These are phyloP conservation scores for Axis porcinus DNA, from an alignment of 2,113 vertebrate species.

Conservation along the genomic window DNA sequence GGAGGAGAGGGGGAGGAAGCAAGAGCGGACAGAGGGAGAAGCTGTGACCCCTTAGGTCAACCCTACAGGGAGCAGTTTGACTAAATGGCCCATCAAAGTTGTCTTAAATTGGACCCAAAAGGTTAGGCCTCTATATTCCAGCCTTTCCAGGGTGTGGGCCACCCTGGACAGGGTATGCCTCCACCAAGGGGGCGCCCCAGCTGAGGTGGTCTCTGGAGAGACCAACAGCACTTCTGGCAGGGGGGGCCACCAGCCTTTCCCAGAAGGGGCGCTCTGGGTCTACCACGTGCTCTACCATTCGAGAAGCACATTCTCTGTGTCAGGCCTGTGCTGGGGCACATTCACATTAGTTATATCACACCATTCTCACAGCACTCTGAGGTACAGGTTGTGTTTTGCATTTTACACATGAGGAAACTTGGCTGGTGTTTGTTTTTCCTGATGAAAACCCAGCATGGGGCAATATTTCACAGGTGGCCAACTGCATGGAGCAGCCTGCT, in stretches of 20 bases:
- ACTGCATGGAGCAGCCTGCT: neutral
- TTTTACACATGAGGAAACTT: slow-evolving; percentile 54
- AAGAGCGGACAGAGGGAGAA: neutral
- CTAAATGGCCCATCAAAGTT: neutral
- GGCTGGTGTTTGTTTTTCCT: slow-evolving; percentile 54
- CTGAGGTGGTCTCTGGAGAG: neutral
- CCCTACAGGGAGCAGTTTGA: neutral
- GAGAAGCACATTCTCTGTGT: neutral
- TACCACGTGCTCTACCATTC: neutral
- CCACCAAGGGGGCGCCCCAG: neutral
- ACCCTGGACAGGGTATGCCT: neutral
- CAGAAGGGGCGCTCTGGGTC: neutral
- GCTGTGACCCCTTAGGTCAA: neutral
- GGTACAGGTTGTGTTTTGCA: slow-evolving; percentile 32
- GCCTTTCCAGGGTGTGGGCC: neutral
- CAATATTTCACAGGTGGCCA: slow-evolving; percentile 58
- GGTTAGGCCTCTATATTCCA: neutral
- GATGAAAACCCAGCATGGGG: slow-evolving; percentile 54
- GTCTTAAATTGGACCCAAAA: neutral
- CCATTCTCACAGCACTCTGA: neutral
- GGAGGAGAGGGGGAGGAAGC: neutral
- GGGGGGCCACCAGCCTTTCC: neutral
- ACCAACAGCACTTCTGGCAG: neutral
- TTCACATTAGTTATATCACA: neutral
- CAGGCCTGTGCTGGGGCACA: neutral